Conservation (phyloP, 2,113 vertebrate genomes). For the Bagarius yarrelli region DNA sequence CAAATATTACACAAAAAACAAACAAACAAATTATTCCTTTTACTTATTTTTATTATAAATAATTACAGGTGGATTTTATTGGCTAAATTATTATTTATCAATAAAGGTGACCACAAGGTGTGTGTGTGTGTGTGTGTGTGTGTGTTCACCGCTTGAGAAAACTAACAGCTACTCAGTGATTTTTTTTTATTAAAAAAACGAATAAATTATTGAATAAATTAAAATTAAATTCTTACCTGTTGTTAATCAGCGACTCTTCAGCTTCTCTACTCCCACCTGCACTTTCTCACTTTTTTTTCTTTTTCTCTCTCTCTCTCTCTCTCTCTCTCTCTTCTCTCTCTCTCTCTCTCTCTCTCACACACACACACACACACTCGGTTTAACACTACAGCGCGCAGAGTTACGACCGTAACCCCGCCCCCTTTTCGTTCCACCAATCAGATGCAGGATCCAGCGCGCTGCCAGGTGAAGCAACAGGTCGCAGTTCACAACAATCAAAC, state of each 20-base stretch:
- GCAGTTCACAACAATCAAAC: neutral
- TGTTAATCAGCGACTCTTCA: neutral
- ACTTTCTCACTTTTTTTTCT: neutral
- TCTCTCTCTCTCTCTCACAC: neutral
- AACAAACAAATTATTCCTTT: neutral
- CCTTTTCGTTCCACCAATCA: neutral
- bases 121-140: conserved; percentile 19
- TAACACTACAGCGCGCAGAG: neutral
- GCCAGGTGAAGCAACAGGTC: neutral
- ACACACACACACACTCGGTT: neutral
- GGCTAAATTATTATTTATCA: neutral
- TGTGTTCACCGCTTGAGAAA: neutral
- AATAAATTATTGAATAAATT: neutral
- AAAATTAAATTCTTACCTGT: neutral
- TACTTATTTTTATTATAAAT: neutral
- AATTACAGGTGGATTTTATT: neutral
- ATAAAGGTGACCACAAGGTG: neutral
- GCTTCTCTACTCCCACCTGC: neutral
- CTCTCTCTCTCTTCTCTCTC: neutral
- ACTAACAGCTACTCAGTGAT: neutral
- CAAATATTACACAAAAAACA: neutral
- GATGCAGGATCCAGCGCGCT: neutral
- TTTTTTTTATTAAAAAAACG: neutral
- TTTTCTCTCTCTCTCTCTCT: no score
- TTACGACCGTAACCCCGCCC: neutral